Conservation (phyloP, 1,140 invertebrate species). For the Sitobion miscanthi region DNA sequence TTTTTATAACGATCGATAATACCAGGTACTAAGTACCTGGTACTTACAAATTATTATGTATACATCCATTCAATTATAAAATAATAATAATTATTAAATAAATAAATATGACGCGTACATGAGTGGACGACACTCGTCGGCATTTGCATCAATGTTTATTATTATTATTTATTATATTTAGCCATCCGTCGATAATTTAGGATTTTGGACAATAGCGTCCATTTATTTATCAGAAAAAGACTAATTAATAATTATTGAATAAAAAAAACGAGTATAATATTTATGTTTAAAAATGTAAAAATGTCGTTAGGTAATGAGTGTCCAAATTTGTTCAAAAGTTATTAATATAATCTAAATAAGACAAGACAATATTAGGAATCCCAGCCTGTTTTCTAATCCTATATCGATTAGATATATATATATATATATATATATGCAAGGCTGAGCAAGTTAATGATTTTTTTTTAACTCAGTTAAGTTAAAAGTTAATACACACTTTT, state of each 20-base stretch:
- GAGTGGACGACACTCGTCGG: not conserved
- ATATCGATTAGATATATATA: not conserved
- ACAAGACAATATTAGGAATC: not conserved
- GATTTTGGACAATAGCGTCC: not conserved
- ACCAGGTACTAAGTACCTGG: not conserved
- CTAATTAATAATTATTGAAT: not conserved
- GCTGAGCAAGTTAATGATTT: too few relatives aligned
- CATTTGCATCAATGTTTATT: not conserved
- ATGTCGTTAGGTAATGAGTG: too few relatives aligned
- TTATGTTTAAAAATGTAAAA: too few relatives aligned
- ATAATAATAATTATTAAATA: not conserved
- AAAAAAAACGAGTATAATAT: too few relatives aligned
- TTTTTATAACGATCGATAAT: not conserved
- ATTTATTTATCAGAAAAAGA: not conserved
- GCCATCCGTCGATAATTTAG: not conserved
- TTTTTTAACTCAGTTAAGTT: too few relatives aligned
- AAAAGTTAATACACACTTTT: too few relatives aligned
- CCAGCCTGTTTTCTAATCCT: not conserved
- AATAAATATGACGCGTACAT: not conserved
- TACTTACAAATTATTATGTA: not conserved
- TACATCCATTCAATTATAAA: not conserved
- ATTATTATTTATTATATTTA: too few relatives aligned
- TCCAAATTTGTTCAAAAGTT: not conserved
- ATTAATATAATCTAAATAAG: not conserved
- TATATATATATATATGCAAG: too few relatives aligned